Percentiles rank a stretch among this genome's conserved stretches.
Evolutionary conservation across 2,113 vertebrate genomes (phyloP).

Genomic region (Acanthisitta chloris): DNA sequence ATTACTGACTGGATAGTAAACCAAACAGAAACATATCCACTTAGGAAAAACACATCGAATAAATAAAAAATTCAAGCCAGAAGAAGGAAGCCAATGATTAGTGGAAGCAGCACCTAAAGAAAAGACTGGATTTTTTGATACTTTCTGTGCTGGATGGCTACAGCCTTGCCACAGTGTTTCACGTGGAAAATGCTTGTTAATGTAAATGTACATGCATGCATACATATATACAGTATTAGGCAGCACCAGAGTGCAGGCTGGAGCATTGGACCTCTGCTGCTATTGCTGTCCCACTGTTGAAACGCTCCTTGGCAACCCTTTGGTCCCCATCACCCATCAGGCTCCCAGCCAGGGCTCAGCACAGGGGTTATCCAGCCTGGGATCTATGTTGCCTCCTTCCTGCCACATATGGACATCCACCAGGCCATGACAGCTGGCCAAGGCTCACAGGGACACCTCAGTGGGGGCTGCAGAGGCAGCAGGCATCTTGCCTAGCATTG

Average conservation of each 20-base stretch:
- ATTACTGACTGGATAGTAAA: not conserved
- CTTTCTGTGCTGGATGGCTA: not conserved
- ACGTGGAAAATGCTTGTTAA: not conserved
- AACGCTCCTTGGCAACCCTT: not conserved
- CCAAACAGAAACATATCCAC: not conserved
- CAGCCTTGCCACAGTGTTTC: not conserved
- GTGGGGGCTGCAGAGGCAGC: not conserved
- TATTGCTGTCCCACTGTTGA: not conserved
- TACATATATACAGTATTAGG: not conserved
- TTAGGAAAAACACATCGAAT: not conserved
- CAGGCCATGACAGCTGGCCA: rapidly evolving
- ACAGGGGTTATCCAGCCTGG: not conserved
- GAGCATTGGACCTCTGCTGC: not conserved
- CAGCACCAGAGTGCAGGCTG: not conserved
- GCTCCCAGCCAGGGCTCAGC: not conserved
- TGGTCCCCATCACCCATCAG: rapidly evolving
- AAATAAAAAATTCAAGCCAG: not conserved
- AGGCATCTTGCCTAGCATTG: not conserved
- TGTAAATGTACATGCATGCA: rapidly evolving
- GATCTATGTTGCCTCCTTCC: rapidly evolving
- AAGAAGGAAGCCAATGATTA: not conserved
- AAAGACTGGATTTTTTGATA: not conserved
- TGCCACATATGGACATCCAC: rapidly evolving
- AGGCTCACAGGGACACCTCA: not conserved
- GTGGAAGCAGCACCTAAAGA: not conserved